phyloP scores from a whole-genome alignment of 2,797 vertebrate species.

The Poecilia wingei region DNA sequence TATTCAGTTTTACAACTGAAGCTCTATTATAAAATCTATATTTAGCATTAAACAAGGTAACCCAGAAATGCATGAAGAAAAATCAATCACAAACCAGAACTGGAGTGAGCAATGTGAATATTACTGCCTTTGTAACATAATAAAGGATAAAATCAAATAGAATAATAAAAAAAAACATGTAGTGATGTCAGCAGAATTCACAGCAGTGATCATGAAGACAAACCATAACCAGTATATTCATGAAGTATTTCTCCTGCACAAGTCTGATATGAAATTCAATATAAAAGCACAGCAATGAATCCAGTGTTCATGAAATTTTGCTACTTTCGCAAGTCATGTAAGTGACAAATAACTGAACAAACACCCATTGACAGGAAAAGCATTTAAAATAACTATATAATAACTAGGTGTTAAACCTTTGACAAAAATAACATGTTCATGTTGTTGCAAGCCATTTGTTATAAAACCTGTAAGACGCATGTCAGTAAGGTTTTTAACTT shows the following conservation, averaged over 20 bases:
- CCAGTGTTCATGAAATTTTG: neutral
- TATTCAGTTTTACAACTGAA: neutral
- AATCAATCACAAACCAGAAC: neutral
- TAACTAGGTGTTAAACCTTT: neutral
- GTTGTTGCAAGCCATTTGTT: neutral
- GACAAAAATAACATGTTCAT: neutral
- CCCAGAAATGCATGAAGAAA: neutral
- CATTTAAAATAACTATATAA: neutral
- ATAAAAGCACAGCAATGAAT: constrained; percentile 1
- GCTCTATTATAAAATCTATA: neutral
- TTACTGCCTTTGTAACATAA: neutral
- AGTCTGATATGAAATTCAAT: neutral
- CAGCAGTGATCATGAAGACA: neutral
- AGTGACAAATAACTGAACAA: neutral
- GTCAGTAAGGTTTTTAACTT: neutral
- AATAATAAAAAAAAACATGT: neutral
- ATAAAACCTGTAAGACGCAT: neutral
- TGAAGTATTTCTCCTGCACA: neutral
- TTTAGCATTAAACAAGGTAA: neutral
- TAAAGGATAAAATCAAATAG: neutral
- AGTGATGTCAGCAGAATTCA: neutral
- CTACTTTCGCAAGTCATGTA: neutral
- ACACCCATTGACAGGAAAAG: neutral
- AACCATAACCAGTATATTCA: neutral
- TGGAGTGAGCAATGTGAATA: neutral